Conservation (phyloP, 2,888 invertebrate genomes). For the Labia minor region DNA sequence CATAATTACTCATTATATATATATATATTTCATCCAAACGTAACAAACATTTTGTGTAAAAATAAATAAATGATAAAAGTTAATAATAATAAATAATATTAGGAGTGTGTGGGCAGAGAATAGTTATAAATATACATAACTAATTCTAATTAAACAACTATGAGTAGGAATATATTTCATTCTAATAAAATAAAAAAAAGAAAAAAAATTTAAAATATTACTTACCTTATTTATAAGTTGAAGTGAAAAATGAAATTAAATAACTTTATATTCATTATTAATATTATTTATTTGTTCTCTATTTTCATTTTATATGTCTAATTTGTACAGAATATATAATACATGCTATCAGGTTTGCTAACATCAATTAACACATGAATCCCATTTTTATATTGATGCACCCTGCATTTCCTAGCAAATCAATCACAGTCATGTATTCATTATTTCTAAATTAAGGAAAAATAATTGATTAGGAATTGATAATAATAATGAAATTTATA, state of each 20-base stretch:
- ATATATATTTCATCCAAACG: too few species aligned
- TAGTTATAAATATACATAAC: too few species aligned
- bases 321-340: conserved; percentile 1
- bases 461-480: not conserved
- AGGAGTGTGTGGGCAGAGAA: too few species aligned
- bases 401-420: not conserved
- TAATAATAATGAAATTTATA: too few species aligned
- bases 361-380: not conserved
- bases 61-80: too few species aligned
- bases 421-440: conserved; percentile 1
- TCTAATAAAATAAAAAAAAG: too few species aligned
- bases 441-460: not conserved
- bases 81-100: too few species aligned
- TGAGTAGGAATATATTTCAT: too few species aligned
- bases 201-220: not conserved
- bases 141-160: too few species aligned
- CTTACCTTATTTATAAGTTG: not conserved
- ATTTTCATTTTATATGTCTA: not conserved
- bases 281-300: not conserved
- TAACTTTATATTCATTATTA: not conserved
- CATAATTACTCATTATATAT: too few species aligned
- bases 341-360: conserved; percentile 1
- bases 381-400: not conserved
- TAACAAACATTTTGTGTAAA: too few species aligned
- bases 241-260: not conserved